Evolutionary conservation across 2,888 invertebrate species (phyloP), one percentile per base, ranked within the genome.

Genomic region (Heliconius sara): DNA sequence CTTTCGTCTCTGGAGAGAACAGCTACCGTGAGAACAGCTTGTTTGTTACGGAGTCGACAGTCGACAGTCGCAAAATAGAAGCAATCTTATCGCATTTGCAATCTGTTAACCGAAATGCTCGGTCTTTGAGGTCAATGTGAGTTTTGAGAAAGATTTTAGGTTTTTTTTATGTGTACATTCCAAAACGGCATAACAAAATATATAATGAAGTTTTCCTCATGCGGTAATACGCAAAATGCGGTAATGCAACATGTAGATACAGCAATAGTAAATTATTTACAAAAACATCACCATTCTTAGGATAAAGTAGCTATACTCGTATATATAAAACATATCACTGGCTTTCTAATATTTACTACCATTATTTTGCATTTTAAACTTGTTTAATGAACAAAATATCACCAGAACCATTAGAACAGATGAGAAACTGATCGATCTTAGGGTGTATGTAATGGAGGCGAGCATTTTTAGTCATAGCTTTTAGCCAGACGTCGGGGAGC

Each of bases 1-100:
- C 88, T 88, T 87, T 89, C 90, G 87, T 90, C 90, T 84, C 82
- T 89, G 83, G 85, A 89, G 88, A 90, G 52, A 52, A 52, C 52
- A 52, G 94, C 94, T 92, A 92, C 94, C 93, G 94, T 94, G 93
- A 93, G 94, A 94, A 92, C 87, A 85, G 84, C 87, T 81, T 86
- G 85, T 88, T 87, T 88, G 87, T 89, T 87, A 86, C 86, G 84
- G 85, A 86, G 88, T 87, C 89, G 88, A 91, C 90, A 90, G 19
- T 67, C 30, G 30, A 67, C 90, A 90, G 91, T 91, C 89, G 88
- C 89, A 86, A 89, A 91, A 91, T 89, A 91, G 89, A 88, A 90
- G 90, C 89, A 86, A 85, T 85, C 43, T 84, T 83, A 84, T 85
- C 71, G 77, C 79, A 78, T 84, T 65, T 30, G 43, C 65, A 47